Percentiles rank a stretch among this genome's conserved stretches.
These are phyloP conservation scores for Hyles euphorbiae DNA, from an alignment of 1,140 invertebrate genomes.

Conservation along the genomic window DNA sequence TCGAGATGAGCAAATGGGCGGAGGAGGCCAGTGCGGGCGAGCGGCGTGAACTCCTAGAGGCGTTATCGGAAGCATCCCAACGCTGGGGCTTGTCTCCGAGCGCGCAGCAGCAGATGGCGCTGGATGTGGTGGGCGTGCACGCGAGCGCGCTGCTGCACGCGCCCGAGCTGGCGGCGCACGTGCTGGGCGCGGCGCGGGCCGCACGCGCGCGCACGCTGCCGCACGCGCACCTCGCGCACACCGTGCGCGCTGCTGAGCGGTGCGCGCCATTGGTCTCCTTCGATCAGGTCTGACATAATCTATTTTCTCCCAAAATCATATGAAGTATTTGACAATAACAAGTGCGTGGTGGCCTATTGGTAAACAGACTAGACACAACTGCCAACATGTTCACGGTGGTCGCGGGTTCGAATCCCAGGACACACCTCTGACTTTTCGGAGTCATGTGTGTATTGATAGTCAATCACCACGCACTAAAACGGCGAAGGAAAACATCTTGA, in stretches of 20 bases:
- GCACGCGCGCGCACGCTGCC: slow-evolving; percentile 23
- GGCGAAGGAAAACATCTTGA: too few species aligned
- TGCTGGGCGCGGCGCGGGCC: slow-evolving; percentile 13
- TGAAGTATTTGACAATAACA: too few species aligned
- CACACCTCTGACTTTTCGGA: too few species aligned
- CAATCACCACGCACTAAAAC: too few species aligned
- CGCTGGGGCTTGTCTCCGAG: slow-evolving; percentile 27
- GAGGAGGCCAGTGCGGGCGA: slow-evolving; percentile 15
- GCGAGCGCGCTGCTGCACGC: slow-evolving; percentile 20
- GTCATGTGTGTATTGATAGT: too few species aligned
- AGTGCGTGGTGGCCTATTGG: too few species aligned
- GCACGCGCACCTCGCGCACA: slow-evolving; percentile 21
- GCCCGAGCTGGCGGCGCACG: slow-evolving; percentile 21
- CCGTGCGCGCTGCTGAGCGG: slow-evolving; percentile 11
- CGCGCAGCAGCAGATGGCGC: slow-evolving; percentile 26
- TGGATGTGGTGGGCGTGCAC: slow-evolving; percentile 45
- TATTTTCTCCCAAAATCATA: too few species aligned
- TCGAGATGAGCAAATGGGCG: slow-evolving; percentile 44
- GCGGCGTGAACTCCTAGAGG: slow-evolving; percentile 29
- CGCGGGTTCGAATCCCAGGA: too few species aligned
- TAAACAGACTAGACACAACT: too few species aligned
- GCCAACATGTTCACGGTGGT: too few species aligned
- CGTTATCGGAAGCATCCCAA: slow-evolving; percentile 25
- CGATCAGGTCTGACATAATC: slow-evolving; percentile 31
- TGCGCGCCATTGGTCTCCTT: slow-evolving; percentile 19